These are phyloP conservation scores for Sepiola atlantica DNA, from an alignment of 2,888 invertebrate species.

Conservation along the genomic window DNA sequence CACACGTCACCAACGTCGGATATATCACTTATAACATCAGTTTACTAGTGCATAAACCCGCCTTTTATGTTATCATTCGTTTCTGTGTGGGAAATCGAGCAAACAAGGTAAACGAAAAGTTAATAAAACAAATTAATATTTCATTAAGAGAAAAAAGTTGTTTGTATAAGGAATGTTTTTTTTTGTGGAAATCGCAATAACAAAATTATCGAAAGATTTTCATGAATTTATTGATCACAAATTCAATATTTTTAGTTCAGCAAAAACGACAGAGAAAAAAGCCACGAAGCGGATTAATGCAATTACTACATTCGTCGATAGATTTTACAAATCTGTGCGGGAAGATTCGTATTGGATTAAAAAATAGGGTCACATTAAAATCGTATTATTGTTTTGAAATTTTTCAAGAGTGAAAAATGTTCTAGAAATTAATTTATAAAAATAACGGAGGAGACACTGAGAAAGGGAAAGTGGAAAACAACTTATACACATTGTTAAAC, in stretches of 20 bases:
- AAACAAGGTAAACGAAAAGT: not conserved
- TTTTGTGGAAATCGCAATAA: not conserved
- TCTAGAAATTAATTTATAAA: not conserved
- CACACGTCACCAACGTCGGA: too few species aligned
- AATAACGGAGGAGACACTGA: not conserved
- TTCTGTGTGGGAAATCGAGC: not conserved
- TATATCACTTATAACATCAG: too few species aligned
- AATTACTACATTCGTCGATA: not conserved
- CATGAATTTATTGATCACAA: not conserved
- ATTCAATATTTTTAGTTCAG: not conserved
- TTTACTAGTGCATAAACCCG: not conserved
- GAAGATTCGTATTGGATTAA: not conserved
- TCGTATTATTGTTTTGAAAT: slow-evolving; percentile 3
- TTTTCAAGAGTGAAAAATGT: not conserved
- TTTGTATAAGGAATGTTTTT: not conserved
- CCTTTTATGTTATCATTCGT: not conserved
- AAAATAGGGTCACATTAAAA: not conserved
- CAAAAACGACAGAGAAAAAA: not conserved
- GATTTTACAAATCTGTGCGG: not conserved
- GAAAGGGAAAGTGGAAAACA: not conserved
- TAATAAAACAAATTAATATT: not conserved
- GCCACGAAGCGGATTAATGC: not conserved
- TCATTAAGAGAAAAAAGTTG: not conserved
- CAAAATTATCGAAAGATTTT: not conserved
- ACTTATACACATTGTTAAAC: not conserved